Base-by-base conservation (phyloP, 2,797 vertebrate species). In the Cryptoblepharus egeriae region DNA sequence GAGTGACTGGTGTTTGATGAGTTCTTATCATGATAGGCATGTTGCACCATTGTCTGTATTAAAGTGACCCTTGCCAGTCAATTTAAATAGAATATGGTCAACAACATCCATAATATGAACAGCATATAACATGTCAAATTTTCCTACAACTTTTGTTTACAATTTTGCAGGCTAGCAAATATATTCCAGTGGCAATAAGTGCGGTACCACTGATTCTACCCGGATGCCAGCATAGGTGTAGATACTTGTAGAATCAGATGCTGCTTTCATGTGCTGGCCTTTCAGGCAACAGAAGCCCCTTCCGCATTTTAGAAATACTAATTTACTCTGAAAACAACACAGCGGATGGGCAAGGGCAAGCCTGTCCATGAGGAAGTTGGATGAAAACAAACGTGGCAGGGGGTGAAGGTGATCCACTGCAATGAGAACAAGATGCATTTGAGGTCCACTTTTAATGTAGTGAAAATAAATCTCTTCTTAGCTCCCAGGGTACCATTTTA, bases 251-350 rank as follows among this genome's bases (percentile, higher is more conserved):
- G 37, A 45, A 6, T 9, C 52, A 75, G 55, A 30, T 35, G n/a
- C 32, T 26, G 81, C 73, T 74, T 3, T 75, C 30, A 22, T 79
- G 32, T 52, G 10, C 13, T 61, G 9, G 37, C 84, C 55, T 69
- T 24, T 42, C 39, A 61, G 0, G 11, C 70, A 74, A 74, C 18
- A 84, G 67, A 69, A 3, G 45, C 2, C 0, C 2, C 8, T 5
- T 1, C 20, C 61, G 28, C 35, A 49, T 28, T 65, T 26, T n/a
- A 58, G 63, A 52, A 85, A 86, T 64, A 80, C 13, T 9, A 80
- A 52, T 83, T 74, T 63, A 80, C 73, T 81, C 63, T 74, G 84
- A 55, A 52, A 90, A 80, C 49, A 80, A 63, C 70, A 87, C 70
- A 57, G 0, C 0, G 15, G 1, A 1, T 49, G 39, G 81, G 74